Percentiles rank a stretch among this genome's conserved stretches.
These are phyloP conservation scores for Conops quadrifasciatus DNA, from an alignment of 2,888 invertebrate genomes.

Conservation along the genomic window DNA sequence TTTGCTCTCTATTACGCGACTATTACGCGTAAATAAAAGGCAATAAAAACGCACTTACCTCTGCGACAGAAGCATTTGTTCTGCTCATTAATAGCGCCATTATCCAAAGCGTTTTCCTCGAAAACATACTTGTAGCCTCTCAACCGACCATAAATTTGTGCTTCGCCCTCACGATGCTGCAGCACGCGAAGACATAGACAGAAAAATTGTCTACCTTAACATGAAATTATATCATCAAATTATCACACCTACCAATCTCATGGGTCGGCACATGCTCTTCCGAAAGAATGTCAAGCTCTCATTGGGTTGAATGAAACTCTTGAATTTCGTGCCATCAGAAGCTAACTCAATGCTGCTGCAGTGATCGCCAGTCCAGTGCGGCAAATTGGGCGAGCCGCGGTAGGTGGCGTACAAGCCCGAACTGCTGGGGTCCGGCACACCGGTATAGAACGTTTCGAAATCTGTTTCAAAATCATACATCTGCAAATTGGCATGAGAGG, in stretches of 20 bases:
- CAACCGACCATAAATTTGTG: constrained; percentile 70
- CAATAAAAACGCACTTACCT: constrained; percentile 63
- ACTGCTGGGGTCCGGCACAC: constrained; percentile 69
- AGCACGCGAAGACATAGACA: constrained; percentile 23
- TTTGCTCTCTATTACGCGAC: too few relatives aligned
- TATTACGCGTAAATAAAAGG: background rate
- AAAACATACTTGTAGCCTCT: constrained; percentile 79
- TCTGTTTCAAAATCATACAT: constrained; percentile 88
- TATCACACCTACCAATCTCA: constrained; percentile 73
- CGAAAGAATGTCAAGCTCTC: constrained; percentile 80
- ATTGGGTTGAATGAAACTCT: constrained; percentile 73
- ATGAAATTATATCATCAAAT: background rate
- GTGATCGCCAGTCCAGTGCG: constrained; percentile 79
- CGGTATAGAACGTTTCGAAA: constrained; percentile 80
- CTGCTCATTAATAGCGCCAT: constrained; percentile 74
- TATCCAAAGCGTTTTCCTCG: constrained; percentile 79
- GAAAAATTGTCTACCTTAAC: background rate
- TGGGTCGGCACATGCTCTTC: constrained; percentile 86
- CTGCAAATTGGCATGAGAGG: constrained; percentile 63
- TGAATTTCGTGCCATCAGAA: constrained; percentile 88
- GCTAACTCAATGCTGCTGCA: constrained; percentile 81
- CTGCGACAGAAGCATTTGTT: constrained; percentile 85
- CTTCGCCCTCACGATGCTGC: constrained; percentile 66
- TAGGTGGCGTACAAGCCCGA: constrained; percentile 82
- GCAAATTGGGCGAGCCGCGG: constrained; percentile 74